Base-by-base conservation (phyloP, 2,888 invertebrate species). In the Polylopha cassiicola region DNA sequence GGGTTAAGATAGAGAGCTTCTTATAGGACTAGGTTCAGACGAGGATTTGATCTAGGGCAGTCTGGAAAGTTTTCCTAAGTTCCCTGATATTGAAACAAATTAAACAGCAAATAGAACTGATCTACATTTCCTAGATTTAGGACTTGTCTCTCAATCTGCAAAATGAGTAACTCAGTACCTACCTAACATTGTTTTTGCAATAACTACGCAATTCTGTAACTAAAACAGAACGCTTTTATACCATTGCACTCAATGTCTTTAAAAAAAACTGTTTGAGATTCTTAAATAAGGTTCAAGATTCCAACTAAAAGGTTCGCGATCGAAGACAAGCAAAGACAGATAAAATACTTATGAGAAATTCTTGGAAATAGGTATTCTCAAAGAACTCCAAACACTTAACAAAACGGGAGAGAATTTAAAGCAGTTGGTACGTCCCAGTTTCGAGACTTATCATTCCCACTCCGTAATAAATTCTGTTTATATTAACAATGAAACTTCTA, bases 401-500 rank as follows among this genome's bases (percentile, higher is more conserved):
- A 39, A 28, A 39, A 34, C 28, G 39, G 24, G 42, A 42, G 37
- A 43, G 32, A 47, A 47, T 49, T 45, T 43, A 34, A 42, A 45
- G 33, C 42, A 37, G 42, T 41, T 31, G 20, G 37, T 41, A 30
- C 33, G 39, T 20, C 24, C 29, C 34, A 41, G 41, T 41, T 41
- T 8, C 7, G 24, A 36, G 34, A 41, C 30, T 41, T 41, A 41
- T 41, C 41, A 41, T 30, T 36, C 36, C 11, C 36, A 36, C 34
- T 36, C 30, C 41, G 34, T 41, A 30, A 41, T 41, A 41, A 41
- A 41, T 41, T 41, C 41, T 41, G 41, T 36, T 41, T 41, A 41
- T 36, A 41, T 41, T 41, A 41, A 41, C 41, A 34, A 29, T 18
- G 33, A 29, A 39, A 39, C 39, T 39, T 34, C 29, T 13, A 23